Evolutionary conservation across 2,113 vertebrate genomes (phyloP).

Genomic region (human): GRCh38 chr2:213611001-213611500

Average conservation of each 20-base stretch:
- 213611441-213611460: background rate
- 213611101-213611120: background rate
- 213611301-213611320: background rate
- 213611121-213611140: background rate
- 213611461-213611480: background rate
- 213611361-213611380: background rate
- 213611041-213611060: too few relatives aligned
- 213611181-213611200: background rate
- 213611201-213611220: background rate
- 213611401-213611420: background rate
- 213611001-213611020: too few relatives aligned
- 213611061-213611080: too few relatives aligned
- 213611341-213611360: background rate
- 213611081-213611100: background rate
- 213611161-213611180: background rate
- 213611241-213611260: background rate
- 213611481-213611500: background rate
- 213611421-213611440: slow-evolving; percentile 18
- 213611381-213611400: background rate
- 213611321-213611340: background rate
- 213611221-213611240: background rate
- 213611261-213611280: background rate
- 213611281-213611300: slow-evolving; percentile 1
- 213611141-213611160: background rate
- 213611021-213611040: too few relatives aligned